Conservation (phyloP, 2,888 invertebrate species). For the Spilosoma lubricipeda region DNA sequence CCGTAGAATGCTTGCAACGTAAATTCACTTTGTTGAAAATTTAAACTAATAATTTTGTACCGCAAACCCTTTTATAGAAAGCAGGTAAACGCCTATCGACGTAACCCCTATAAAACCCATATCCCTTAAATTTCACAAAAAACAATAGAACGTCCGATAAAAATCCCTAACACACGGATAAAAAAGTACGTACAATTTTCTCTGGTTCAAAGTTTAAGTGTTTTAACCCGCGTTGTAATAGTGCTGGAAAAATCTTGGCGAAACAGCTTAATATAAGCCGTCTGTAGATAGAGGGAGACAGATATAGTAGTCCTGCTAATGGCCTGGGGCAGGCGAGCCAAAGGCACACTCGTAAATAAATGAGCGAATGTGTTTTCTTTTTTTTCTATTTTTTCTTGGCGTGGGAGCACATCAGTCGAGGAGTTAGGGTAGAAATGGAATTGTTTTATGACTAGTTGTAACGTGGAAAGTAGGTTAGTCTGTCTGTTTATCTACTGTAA, state of each 20-base stretch:
- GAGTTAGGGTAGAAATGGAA: slow-evolving; percentile 47
- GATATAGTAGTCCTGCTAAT: slow-evolving; percentile 73
- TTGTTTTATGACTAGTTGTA: slow-evolving; percentile 58
- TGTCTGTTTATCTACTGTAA: slow-evolving; percentile 43
- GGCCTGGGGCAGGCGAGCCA: slow-evolving; percentile 69
- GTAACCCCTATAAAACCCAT: slow-evolving; percentile 21
- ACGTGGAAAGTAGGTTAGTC: slow-evolving; percentile 54
- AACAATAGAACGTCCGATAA: slow-evolving; percentile 48
- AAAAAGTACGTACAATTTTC: slow-evolving; percentile 52
- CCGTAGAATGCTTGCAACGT: neutral
- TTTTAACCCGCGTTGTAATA: slow-evolving; percentile 66
- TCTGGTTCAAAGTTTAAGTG: slow-evolving; percentile 69
- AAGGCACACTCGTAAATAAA: slow-evolving; percentile 78
- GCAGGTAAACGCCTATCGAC: slow-evolving; percentile 30
- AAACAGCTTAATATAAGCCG: slow-evolving; percentile 64
- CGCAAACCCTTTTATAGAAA: slow-evolving; percentile 42
- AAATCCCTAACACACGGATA: slow-evolving; percentile 44
- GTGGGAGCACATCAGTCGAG: slow-evolving; percentile 46
- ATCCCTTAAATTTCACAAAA: slow-evolving; percentile 35
- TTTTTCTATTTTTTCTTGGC: slow-evolving; percentile 63
- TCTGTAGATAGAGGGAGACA: slow-evolving; percentile 61
- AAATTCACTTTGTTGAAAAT: slow-evolving; percentile 31
- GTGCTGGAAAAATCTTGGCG: slow-evolving; percentile 64
- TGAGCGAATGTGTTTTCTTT: slow-evolving; percentile 70
- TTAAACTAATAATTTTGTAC: slow-evolving; percentile 26